phyloP scores from a whole-genome alignment of 2,888 invertebrate species.

The Catonia carolina region DNA sequence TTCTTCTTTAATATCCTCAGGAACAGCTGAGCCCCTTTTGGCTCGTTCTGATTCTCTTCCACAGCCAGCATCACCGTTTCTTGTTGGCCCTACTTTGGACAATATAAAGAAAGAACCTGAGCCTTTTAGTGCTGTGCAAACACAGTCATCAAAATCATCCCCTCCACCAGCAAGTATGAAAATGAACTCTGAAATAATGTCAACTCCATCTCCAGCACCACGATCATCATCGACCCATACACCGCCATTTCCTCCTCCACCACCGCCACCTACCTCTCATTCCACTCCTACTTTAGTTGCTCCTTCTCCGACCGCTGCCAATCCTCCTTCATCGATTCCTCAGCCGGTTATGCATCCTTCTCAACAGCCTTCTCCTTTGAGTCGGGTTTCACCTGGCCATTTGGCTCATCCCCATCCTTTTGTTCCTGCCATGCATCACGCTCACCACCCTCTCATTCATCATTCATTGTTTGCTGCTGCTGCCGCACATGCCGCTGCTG shows the following conservation, averaged over 20 bases:
- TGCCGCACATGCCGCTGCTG: slow-evolving; percentile 53
- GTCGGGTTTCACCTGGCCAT: slow-evolving; percentile 38
- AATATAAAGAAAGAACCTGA: slow-evolving; percentile 71
- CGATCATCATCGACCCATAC: slow-evolving; percentile 32
- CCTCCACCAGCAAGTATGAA: slow-evolving; percentile 39
- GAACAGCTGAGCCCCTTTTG: slow-evolving; percentile 3
- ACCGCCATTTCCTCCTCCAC: slow-evolving; percentile 29
- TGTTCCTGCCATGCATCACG: slow-evolving; percentile 54
- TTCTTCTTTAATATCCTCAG: slow-evolving; percentile 24
- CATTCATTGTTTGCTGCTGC: slow-evolving; percentile 57
- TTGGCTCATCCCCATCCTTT: slow-evolving; percentile 39
- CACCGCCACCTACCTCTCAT: slow-evolving; percentile 37
- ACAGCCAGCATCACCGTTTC: slow-evolving; percentile 47
- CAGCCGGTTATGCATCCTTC: slow-evolving; percentile 68
- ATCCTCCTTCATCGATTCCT: slow-evolving; percentile 55
- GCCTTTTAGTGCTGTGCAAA: slow-evolving; percentile 37
- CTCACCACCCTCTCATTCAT: slow-evolving; percentile 60
- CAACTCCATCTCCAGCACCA: slow-evolving; percentile 31
- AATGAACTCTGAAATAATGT: slow-evolving; percentile 25
- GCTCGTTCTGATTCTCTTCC: slow-evolving; percentile 44
- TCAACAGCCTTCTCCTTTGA: slow-evolving; percentile 60
- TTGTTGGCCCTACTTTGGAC: slow-evolving; percentile 60
- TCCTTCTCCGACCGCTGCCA: slow-evolving; percentile 31
- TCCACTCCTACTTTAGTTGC: slow-evolving; percentile 40
- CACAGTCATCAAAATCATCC: slow-evolving; percentile 40